Evolutionary conservation across 1,140 invertebrate genomes (phyloP).

Genomic region (Caenorhabditis latens): DNA sequence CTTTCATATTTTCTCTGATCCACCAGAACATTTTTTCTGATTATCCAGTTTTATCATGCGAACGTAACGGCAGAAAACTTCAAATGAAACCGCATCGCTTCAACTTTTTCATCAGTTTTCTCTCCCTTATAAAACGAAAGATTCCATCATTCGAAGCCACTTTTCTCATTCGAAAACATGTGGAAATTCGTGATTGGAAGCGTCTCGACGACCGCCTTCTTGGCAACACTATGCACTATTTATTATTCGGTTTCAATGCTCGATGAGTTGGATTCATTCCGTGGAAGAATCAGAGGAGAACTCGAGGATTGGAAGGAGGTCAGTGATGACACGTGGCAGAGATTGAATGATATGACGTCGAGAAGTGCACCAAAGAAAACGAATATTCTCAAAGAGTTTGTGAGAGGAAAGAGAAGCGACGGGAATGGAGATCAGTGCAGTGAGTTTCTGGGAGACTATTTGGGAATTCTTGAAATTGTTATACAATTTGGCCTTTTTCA

Average conservation of each 20-base stretch:
- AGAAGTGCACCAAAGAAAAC: constrained; percentile 38
- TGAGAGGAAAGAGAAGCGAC: constrained; percentile 45
- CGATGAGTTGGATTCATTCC: constrained; percentile 25
- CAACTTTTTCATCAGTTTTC: constrained; percentile 24
- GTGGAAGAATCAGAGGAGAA: background rate
- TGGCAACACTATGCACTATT: background rate
- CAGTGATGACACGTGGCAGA: constrained; percentile 39
- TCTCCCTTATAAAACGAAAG: background rate
- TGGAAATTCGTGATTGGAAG: constrained; percentile 43
- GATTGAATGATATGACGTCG: constrained; percentile 29
- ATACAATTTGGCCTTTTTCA: too few species aligned
- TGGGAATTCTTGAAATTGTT: too few species aligned
- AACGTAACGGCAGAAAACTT: background rate
- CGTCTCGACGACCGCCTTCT: constrained; percentile 12
- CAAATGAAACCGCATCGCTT: background rate
- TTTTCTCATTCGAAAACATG: background rate
- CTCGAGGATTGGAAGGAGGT: constrained; percentile 25
- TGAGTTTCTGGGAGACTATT: background rate
- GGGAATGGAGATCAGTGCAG: constrained; percentile 36
- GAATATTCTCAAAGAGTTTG: constrained; percentile 2
- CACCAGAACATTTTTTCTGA: too few species aligned
- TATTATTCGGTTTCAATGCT: constrained; percentile 31
- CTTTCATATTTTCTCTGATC: background rate
- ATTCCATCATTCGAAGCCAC: background rate
- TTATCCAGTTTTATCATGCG: background rate